Evolutionary conservation across 2,888 invertebrate genomes (phyloP).

Genomic region (Meganola albula): DNA sequence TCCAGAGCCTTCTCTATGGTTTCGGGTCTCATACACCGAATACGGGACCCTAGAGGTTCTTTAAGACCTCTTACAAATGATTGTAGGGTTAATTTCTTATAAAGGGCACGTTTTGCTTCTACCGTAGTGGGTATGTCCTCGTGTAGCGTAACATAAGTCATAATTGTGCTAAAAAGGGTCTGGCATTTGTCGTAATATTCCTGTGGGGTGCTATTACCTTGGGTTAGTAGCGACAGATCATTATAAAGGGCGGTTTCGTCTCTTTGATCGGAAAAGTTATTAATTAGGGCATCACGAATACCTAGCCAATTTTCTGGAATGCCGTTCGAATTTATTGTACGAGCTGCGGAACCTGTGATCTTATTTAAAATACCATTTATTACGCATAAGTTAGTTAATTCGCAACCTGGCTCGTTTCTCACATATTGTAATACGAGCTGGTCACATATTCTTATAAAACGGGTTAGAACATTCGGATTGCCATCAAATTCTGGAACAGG

Average conservation of each 20-base stretch:
- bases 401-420: background rate
- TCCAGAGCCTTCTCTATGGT: constrained; percentile 24
- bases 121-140: constrained; percentile 18
- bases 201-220: constrained; percentile 18
- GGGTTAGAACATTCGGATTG: background rate
- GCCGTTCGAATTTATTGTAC: constrained; percentile 25
- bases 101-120: constrained; percentile 17
- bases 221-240: constrained; percentile 18
- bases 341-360: constrained; percentile 21
- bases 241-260: constrained; percentile 25
- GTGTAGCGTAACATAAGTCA: constrained; percentile 21
- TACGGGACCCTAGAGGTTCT: constrained; percentile 24
- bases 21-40: constrained; percentile 27
- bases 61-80: constrained; percentile 20
- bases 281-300: constrained; percentile 20
- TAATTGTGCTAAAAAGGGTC: constrained; percentile 25
- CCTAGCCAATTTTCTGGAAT: constrained; percentile 23
- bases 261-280: constrained; percentile 25
- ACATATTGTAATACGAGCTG: background rate
- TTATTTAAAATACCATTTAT: constrained; percentile 23
- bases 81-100: constrained; percentile 24
- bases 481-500: background rate
- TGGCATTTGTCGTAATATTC: constrained; percentile 26
- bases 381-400: constrained; percentile 9
- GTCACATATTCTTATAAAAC: background rate